phyloP scores from a whole-genome alignment of 2,113 vertebrate genomes.

The Bubo bubo region DNA sequence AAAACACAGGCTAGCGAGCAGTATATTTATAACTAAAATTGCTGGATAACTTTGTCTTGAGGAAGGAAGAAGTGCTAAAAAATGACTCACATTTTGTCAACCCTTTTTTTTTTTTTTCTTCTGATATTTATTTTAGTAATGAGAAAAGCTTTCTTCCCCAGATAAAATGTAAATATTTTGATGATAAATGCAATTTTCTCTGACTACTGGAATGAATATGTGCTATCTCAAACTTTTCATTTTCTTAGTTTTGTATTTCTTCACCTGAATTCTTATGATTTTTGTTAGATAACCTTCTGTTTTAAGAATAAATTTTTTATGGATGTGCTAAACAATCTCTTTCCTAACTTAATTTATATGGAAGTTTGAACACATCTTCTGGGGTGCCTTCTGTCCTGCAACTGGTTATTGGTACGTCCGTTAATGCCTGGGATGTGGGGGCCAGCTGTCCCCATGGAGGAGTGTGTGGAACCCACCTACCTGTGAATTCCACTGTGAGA shows the following conservation, averaged over 20 bases:
- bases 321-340: neutral
- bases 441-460: neutral
- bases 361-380: neutral
- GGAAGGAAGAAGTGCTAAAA: neutral
- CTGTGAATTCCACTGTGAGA: neutral
- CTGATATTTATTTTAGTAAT: neutral
- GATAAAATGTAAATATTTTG: neutral
- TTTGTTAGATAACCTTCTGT: neutral
- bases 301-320: neutral
- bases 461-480: neutral
- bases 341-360: neutral
- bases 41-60: neutral
- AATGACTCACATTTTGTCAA: neutral
- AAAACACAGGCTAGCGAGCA: neutral
- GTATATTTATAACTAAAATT: neutral
- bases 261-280: neutral
- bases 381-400: neutral
- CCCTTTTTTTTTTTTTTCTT: neutral
- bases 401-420: neutral
- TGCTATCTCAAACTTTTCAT: neutral
- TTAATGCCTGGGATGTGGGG: neutral
- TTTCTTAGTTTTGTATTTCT: neutral
- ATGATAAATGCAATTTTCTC: neutral
- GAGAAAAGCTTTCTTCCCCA: neutral
- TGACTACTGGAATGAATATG: neutral